These are phyloP conservation scores for Bombus ignitus DNA, from an alignment of 1,140 invertebrate genomes.

Conservation along the genomic window DNA sequence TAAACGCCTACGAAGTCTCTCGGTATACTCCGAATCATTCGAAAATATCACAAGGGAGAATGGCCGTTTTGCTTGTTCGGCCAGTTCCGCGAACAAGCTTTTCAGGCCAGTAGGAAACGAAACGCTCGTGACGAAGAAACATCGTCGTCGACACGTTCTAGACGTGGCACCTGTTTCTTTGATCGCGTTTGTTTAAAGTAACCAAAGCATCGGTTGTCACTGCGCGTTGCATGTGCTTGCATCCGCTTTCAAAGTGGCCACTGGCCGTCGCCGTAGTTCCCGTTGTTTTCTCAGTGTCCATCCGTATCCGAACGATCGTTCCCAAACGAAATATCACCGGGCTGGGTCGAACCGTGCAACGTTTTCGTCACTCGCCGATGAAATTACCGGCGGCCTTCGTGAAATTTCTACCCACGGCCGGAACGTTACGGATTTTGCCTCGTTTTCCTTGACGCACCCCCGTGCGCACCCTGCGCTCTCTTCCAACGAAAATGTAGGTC, in stretches of 20 bases:
- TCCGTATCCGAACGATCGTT: slow-evolving; percentile 20
- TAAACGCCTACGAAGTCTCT: background rate
- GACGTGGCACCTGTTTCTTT: slow-evolving; percentile 38
- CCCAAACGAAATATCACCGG: slow-evolving; percentile 54
- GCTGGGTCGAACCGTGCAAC: slow-evolving; percentile 5
- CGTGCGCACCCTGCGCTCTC: background rate
- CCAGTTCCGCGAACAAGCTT: background rate
- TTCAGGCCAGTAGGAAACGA: background rate
- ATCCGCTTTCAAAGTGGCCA: slow-evolving; percentile 68
- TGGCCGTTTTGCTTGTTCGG: too few species aligned
- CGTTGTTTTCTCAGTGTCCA: slow-evolving; percentile 66
- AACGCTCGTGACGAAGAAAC: background rate
- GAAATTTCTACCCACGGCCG: background rate
- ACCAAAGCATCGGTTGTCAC: slow-evolving; percentile 62
- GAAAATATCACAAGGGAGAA: background rate
- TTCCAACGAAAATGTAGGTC: background rate
- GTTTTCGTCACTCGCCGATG: slow-evolving; percentile 18
- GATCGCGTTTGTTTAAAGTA: slow-evolving; percentile 59
- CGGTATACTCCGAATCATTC: background rate
- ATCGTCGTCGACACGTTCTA: slow-evolving; percentile 18
- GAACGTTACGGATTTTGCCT: background rate
- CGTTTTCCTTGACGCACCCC: too few species aligned
- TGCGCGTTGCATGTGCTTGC: slow-evolving; percentile 28
- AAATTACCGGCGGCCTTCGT: background rate
- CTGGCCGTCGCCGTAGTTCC: slow-evolving; percentile 31